phyloP scores from a whole-genome alignment of 2,888 invertebrate genomes.

The Drosophila eohydei region DNA sequence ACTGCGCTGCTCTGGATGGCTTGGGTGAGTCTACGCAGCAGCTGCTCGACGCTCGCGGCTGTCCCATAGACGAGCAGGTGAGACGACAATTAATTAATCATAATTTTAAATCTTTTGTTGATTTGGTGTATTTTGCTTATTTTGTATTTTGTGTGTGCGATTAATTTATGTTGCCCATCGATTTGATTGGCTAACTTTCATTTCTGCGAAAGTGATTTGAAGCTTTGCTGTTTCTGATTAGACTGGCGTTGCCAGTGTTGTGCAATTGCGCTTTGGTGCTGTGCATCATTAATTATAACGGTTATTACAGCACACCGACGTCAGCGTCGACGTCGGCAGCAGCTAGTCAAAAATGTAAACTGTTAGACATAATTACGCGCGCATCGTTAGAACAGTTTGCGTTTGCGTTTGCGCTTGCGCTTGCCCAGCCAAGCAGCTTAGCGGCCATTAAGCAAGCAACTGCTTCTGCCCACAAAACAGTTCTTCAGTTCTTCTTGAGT shows the following conservation, averaged over 20 bases:
- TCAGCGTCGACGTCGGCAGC: constrained; percentile 12
- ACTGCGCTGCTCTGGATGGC: constrained; percentile 92
- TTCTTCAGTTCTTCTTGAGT: constrained; percentile 80
- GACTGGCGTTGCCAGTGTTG: constrained; percentile 33
- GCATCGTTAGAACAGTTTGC: constrained; percentile 77
- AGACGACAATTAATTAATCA: constrained; percentile 44
- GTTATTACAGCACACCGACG: constrained; percentile 66
- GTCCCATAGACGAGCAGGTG: constrained; percentile 89
- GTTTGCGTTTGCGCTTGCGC: constrained; percentile 20
- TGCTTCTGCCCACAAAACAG: constrained; percentile 28
- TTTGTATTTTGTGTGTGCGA: neutral
- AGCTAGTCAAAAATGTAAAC: constrained; percentile 50
- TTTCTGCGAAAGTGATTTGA: constrained; percentile 43
- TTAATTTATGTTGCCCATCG: constrained; percentile 21
- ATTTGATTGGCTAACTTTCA: constrained; percentile 43
- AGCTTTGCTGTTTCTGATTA: constrained; percentile 14
- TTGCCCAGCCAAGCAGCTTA: constrained; percentile 60
- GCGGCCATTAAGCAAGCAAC: constrained; percentile 48
- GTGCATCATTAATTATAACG: constrained; percentile 75
- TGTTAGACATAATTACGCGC: constrained; percentile 71
- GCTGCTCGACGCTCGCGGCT: constrained; percentile 90
- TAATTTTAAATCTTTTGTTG: constrained; percentile 7
- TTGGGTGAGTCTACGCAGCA: constrained; percentile 91
- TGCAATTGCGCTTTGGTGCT: constrained; percentile 34
- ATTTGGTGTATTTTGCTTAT: neutral